phyloP scores from a whole-genome alignment of 2,888 invertebrate genomes.

The Microdon myrmicae region DNA sequence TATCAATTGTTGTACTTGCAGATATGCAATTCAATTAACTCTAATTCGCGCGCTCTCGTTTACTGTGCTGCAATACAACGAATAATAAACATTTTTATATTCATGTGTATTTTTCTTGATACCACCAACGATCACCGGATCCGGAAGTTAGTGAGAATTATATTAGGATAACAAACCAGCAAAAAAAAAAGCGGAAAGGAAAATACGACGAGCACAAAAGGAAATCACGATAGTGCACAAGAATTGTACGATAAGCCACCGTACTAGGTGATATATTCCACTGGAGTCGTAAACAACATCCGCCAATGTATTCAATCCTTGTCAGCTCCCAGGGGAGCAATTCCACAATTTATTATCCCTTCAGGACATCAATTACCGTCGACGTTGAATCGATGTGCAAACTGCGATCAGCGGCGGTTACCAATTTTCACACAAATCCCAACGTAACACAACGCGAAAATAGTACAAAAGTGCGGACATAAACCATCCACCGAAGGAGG shows the following conservation, averaged over 20 bases:
- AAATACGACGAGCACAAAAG: no score
- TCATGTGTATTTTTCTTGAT: no score
- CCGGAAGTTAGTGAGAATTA: conserved; percentile 28
- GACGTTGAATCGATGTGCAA: conserved; percentile 22
- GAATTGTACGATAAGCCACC: conserved; percentile 29
- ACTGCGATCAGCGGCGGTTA: conserved; percentile 44
- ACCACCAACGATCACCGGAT: conserved; percentile 45
- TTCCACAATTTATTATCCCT: conserved; percentile 49
- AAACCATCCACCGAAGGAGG: conserved; percentile 31
- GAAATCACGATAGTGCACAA: conserved; percentile 1
- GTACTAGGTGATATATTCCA: conserved; percentile 24
- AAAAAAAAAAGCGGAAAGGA: conserved; percentile 7
- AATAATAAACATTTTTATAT: no score
- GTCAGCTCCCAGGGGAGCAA: conserved; percentile 46
- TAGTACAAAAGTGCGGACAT: conserved; percentile 49
- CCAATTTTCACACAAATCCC: conserved; percentile 51
- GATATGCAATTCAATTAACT: conserved; percentile 52
- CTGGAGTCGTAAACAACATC: not conserved
- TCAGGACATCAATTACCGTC: conserved; percentile 50
- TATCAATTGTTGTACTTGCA: conserved; percentile 31
- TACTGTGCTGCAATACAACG: no score
- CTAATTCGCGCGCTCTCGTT: conserved; percentile 47
- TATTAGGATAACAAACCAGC: conserved; percentile 4
- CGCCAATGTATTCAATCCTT: conserved; percentile 44
- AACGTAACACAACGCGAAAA: conserved; percentile 42